Conservation (phyloP, 2,113 vertebrate species). For the Syngnathus typhle region DNA sequence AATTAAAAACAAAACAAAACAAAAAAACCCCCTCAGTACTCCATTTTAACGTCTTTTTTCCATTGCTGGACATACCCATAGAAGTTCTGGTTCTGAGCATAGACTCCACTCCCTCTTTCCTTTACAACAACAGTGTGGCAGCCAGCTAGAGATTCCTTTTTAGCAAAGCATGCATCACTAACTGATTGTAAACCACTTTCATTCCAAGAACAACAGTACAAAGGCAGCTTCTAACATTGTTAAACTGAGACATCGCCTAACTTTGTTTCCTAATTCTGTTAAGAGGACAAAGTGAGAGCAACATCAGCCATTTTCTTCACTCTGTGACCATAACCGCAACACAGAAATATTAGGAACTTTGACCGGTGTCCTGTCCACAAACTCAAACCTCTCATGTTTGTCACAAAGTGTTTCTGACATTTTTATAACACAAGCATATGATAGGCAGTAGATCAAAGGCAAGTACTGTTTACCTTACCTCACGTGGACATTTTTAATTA, state of each 20-base stretch:
- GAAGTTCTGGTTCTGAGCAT: constrained; percentile 1
- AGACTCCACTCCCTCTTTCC: not conserved
- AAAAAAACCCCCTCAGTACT: not conserved
- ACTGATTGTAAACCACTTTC: constrained; percentile 2
- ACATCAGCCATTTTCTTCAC: not conserved
- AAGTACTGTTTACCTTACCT: not conserved
- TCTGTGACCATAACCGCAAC: not conserved
- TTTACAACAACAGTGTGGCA: constrained; percentile 1
- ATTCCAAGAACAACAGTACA: not conserved
- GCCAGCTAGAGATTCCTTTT: constrained; percentile 6
- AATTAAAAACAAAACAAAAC: not conserved
- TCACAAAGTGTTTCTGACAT: not conserved
- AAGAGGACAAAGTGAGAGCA: not conserved
- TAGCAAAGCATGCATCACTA: not conserved
- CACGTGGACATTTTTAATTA: not conserved
- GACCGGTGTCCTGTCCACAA: not conserved
- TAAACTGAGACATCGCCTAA: not conserved
- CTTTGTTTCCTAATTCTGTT: not conserved
- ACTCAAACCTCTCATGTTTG: not conserved
- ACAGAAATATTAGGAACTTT: not conserved
- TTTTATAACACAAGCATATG: not conserved
- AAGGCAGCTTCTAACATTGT: not conserved
- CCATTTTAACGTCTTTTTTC: not conserved
- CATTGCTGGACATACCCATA: not conserved
- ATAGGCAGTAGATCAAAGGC: not conserved